A percentile compares a stretch with the other conserved stretches of the same genome.
These are phyloP conservation scores for Atlantisia rogersi DNA, from an alignment of 2,113 vertebrate genomes.

Conservation along the genomic window DNA sequence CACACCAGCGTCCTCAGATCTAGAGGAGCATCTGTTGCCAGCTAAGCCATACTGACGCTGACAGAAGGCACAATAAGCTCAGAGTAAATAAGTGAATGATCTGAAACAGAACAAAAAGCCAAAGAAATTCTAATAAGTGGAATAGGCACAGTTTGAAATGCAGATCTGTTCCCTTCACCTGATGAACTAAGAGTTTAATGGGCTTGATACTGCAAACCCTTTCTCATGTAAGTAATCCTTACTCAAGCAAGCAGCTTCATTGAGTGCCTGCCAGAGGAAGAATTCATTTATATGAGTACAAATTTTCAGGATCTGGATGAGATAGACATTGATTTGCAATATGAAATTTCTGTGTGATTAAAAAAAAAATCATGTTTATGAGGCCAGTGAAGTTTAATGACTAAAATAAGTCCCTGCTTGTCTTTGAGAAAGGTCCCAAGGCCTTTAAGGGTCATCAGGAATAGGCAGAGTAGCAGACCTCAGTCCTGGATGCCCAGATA, in stretches of 20 bases:
- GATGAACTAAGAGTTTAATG: constrained; percentile 25
- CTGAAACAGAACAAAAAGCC: constrained; percentile 34
- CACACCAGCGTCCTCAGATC: constrained; percentile 26
- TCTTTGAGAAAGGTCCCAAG: neutral
- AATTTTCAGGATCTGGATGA: neutral
- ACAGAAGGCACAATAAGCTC: constrained; percentile 48
- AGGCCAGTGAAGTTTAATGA: neutral
- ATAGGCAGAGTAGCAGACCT: neutral
- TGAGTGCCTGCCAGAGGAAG: neutral
- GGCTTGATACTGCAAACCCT: constrained; percentile 4
- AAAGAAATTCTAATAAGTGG: neutral
- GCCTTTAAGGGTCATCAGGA: neutral
- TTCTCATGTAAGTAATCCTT: neutral
- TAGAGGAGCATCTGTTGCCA: constrained; percentile 51
- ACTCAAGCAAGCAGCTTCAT: neutral
- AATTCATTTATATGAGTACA: neutral
- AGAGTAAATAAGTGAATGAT: constrained; percentile 45
- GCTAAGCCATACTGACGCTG: constrained; percentile 32
- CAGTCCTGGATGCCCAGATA: neutral
- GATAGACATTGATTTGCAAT: constrained; percentile 17
- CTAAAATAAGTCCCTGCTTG: neutral
- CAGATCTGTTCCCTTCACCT: constrained; percentile 5
- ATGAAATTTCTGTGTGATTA: neutral
- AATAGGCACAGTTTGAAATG: neutral
- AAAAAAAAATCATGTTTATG: neutral